Evolutionary conservation across 2,888 invertebrate species (phyloP), one percentile per base, ranked within the genome.

Genomic region (Tryphoninae sp.): DNA sequence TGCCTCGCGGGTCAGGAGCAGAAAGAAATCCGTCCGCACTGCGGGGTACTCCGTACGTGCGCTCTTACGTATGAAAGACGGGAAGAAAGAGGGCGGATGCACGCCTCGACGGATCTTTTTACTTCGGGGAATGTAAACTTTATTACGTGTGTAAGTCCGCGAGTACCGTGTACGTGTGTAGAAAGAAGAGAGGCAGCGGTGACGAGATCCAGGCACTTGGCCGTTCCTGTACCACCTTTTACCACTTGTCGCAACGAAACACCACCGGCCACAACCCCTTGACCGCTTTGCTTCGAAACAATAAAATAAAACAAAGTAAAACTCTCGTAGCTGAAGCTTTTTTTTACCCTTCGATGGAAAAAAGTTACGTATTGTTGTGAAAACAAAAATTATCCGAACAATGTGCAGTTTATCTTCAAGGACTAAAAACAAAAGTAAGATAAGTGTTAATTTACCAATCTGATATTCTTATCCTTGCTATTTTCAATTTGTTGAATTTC

Each of bases 71-170:
- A 40, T 42, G 62, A 33, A 8, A 13, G 65, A 67, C 42, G 51
- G 65, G 82, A 86, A 82, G 84, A 84, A 86, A 81, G 83, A 86
- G 83, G 85, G 84, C 84, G 86, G 84, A 87, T 86, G 87, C 86
- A 86, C 82, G 86, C 84, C 84, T 85, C 82, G 83, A 68, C 83
- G 82, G 68, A 83, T 81, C 84, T 82, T 84, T 83, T 81, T 73
- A 79, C 71, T 55, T 69, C 64, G 23, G 53, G 40, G 69, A 72
- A 80, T 59, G 80, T 82, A 80, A 85, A 83, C 86, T 85, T 83
- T 83, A 82, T 83, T 75, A 61, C 68, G 69, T 33, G 33, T 33
- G 33, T 26, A 71, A 49, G 22, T 62, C 40, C 80, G 33, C 53
- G 61, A 55, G 58, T 68, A 42, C 61, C 23, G 22, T 61, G 2